Evolutionary conservation across 2,888 invertebrate species (phyloP).

Genomic region (Plebejus argus): DNA sequence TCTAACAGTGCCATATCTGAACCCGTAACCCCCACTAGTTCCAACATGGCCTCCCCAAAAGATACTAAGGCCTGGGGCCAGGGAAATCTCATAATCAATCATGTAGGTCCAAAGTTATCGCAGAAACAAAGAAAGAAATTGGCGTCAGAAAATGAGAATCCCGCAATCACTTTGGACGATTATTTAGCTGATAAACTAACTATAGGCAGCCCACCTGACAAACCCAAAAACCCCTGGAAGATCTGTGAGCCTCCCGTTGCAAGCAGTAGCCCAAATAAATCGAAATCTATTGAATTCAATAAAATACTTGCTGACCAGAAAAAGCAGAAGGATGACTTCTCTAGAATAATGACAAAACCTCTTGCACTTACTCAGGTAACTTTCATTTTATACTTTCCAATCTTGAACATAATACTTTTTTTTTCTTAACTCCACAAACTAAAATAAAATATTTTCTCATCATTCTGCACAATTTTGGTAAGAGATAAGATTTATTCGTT

Average conservation of each 20-base stretch:
- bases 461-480: no score
- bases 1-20: constrained; percentile 53
- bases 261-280: constrained; percentile 65
- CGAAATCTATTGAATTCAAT: constrained; percentile 64
- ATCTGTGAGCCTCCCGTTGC: constrained; percentile 57
- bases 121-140: constrained; percentile 84
- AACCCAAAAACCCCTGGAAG: constrained; percentile 77
- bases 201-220: constrained; percentile 61
- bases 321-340: constrained; percentile 85
- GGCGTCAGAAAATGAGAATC: constrained; percentile 63
- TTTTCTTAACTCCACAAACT: no score
- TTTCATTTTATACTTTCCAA: not conserved
- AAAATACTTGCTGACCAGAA: constrained; percentile 87
- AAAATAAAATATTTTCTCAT: no score
- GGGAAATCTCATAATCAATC: constrained; percentile 64
- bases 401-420: no score
- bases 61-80: constrained; percentile 60
- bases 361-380: constrained; percentile 87
- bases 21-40: constrained; percentile 49
- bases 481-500: no score
- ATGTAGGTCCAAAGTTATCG: constrained; percentile 80
- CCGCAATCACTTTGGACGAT: constrained; percentile 53
- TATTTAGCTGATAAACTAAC: constrained; percentile 55
- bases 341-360: constrained; percentile 87
- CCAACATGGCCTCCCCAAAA: constrained; percentile 66